phyloP scores from a whole-genome alignment of 1,140 invertebrate genomes.

The Heliconius eleuchia region DNA sequence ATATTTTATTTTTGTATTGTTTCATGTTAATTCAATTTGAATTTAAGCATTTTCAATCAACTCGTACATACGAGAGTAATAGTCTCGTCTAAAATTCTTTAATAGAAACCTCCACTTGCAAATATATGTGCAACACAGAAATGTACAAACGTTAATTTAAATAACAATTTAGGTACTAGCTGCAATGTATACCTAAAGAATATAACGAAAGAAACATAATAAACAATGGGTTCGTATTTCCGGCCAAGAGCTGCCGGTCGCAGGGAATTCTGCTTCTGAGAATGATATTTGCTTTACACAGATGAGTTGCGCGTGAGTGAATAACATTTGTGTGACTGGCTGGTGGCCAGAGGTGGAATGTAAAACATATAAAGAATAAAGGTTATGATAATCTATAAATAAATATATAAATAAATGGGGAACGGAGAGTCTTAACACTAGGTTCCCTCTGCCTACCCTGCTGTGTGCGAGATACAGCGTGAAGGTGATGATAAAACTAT shows the following conservation, averaged over 20 bases:
- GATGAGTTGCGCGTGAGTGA: conserved; percentile 52
- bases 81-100: neutral
- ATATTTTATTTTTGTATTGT: neutral
- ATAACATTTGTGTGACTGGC: conserved; percentile 56
- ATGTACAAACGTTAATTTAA: conserved; percentile 41
- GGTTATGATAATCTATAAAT: no score
- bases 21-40: neutral
- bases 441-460: no score
- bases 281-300: conserved; percentile 43
- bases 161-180: conserved; percentile 37
- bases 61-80: no score
- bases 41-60: no score
- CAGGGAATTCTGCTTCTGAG: conserved; percentile 41
- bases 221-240: conserved; percentile 68
- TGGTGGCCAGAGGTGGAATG: conserved; percentile 47
- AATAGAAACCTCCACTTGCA: neutral
- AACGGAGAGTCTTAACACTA: no score
- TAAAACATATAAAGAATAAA: neutral
- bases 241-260: conserved; percentile 48
- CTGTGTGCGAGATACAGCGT: no score
- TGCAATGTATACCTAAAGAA: conserved; percentile 41
- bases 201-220: conserved; percentile 45
- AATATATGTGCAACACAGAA: neutral
- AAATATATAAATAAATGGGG: no score
- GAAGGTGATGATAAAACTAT: no score